Evolutionary conservation across 1,140 invertebrate genomes (phyloP), one percentile per base, ranked within the genome.

Genomic region (Myzus persicae): DNA sequence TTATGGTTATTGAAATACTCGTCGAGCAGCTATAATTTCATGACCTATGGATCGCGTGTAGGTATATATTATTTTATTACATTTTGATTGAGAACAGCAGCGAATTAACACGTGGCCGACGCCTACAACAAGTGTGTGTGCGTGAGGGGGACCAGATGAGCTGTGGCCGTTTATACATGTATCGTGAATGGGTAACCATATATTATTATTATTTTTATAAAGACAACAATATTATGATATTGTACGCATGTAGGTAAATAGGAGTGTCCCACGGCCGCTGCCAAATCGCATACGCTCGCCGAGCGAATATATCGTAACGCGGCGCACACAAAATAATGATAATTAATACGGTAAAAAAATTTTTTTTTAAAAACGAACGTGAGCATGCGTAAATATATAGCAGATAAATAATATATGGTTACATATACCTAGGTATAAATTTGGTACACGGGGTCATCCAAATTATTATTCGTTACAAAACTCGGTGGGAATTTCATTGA

Each of bases 301-400:
- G 26, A 31, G 59, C 59, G 59, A n/a, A n/a, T n/a, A 67, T 67
- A 67, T 76, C n/a, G 59, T 20, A 76, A 76, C n/a, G 31, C n/a
- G 59, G 59, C 31, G 31, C 59, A n/a, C 14, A 18, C 14, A 76
- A 76, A 76, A 76, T 76, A 76, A 76, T 76, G 4, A 76, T 76
- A 76, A 76, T 76, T 76, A 76, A 76, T 76, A 76, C 59, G 59
- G 59, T 76, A 76, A 76, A 76, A 76, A 67, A n/a, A n/a, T n/a
- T n/a, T n/a, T n/a, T n/a, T n/a, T n/a, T n/a, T 31, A 67, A 76
- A 76, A 76, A 76, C n/a, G 31, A 76, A n/a, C 59, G 31, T 76
- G 59, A 67, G 59, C 59, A n/a, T 67, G 26, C 59, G 59, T 76
- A 76, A 76, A 76, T 76, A 76, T 76, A 76, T 76, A n/a, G 59